Percentiles rank a stretch among this genome's conserved stretches.
These are phyloP conservation scores for Prolemur simus DNA, from an alignment of 2,113 vertebrate genomes.

Conservation along the genomic window DNA sequence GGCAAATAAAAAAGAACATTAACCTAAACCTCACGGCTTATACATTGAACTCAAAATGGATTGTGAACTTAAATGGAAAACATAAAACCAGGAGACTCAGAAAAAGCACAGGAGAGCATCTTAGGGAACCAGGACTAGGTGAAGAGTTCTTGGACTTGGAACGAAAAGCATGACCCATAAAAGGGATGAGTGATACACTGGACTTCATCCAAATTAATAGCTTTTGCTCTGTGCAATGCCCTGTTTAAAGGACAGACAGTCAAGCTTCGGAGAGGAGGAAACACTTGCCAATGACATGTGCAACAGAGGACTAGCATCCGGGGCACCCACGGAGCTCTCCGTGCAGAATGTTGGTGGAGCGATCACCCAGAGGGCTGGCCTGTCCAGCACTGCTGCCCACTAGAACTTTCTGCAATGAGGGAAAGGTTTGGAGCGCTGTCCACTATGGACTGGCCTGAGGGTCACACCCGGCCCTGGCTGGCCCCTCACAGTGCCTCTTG, in stretches of 20 bases:
- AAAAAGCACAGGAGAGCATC: background rate
- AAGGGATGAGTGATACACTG: no score
- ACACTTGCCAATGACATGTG: fast-evolving
- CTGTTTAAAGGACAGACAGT: background rate
- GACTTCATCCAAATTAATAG: background rate
- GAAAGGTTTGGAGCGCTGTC: background rate
- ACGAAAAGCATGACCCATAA: background rate
- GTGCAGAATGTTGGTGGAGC: fast-evolving
- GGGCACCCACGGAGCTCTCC: fast-evolving
- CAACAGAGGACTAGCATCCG: background rate
- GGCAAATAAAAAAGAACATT: background rate
- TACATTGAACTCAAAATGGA: background rate
- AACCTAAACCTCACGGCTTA: no score
- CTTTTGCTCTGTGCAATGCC: fast-evolving
- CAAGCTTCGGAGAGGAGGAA: background rate
- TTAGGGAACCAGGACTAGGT: no score
- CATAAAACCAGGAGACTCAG: fast-evolving
- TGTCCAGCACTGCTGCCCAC: background rate
- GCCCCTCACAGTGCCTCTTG: background rate
- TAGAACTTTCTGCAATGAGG: background rate
- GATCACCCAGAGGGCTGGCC: fast-evolving
- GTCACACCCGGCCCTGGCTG: fast-evolving
- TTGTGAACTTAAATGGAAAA: background rate
- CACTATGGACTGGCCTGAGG: background rate
- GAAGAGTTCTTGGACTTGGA: background rate